Evolutionary conservation across 2,888 invertebrate genomes (phyloP), one percentile per base, ranked within the genome.

Genomic region (Gymnocheta viridis): DNA sequence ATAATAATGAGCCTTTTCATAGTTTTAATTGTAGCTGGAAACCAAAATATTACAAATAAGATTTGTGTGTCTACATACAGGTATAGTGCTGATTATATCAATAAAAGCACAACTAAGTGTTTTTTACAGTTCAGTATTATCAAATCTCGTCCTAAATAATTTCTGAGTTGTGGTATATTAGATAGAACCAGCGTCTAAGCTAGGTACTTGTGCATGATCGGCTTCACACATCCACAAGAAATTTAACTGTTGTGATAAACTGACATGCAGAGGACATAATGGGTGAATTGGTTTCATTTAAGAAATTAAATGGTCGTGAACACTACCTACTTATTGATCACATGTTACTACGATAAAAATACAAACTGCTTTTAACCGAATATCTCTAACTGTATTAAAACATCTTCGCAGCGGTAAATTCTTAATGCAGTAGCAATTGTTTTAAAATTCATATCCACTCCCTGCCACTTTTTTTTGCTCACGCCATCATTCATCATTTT

Each of bases 21-120:
- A 60, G 51, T 67, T 78, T 73, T 78, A 84, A 81, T 81, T 84
- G 81, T 73, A 77, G 73, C 77, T 81, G 60, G 47, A 80, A 81
- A 77, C 76, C 51, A 80, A 70, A 80, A 67, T 72, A 76, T 72
- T 76, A 60, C 76, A 76, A 58, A 66, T 24, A 44, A 19, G 12
- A 69, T 14, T 22, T 69, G 35, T 69, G 22, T 56, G 41, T 66
- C 4, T 38, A n/a, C n/a, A n/a, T 22, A 14, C 0, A n/a, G n/a
- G 29, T 7, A 60, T 17, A 77, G 67, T 58, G 17, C 2, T 1
- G 44, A 7, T 0, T 14, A 9, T 67, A 38, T 54, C 9, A 56
- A 27, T 76, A 58, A n/a, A 10, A 3, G 32, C 54, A 44, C 9
- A 32, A n/a, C n/a, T n/a, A n/a, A n/a, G n/a, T n/a, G n/a, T n/a